Evolutionary conservation across 2,113 vertebrate species (phyloP).

Genomic region (Tylochromis polylepis): DNA sequence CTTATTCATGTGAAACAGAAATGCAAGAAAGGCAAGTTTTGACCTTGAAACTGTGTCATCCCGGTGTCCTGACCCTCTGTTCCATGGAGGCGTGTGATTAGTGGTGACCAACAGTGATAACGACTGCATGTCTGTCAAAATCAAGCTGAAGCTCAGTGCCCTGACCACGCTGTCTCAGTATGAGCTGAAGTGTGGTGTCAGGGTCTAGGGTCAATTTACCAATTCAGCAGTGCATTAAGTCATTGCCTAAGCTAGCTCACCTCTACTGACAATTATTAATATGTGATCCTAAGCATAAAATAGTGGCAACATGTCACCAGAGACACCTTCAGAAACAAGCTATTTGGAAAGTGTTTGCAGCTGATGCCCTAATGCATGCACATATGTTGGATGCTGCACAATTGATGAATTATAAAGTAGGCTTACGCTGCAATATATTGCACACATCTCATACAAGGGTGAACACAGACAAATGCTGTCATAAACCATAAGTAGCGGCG

Average conservation of each 20-base stretch:
- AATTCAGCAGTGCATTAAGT: conserved; percentile 65
- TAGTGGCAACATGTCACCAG: conserved; percentile 36
- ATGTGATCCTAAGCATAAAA: conserved; percentile 51
- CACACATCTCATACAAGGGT: neutral
- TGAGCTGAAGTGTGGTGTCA: conserved; percentile 61
- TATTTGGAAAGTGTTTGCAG: neutral
- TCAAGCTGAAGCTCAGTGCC: conserved; percentile 50
- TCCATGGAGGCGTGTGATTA: conserved; percentile 38
- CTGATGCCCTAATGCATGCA: conserved; percentile 22
- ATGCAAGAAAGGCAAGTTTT: conserved; percentile 16
- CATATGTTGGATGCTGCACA: conserved; percentile 1
- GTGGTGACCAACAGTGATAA: conserved; percentile 60
- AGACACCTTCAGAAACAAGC: conserved; percentile 14
- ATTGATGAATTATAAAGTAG: conserved; percentile 11
- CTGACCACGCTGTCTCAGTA: conserved; percentile 54
- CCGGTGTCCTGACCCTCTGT: conserved; percentile 41
- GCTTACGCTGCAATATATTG: conserved; percentile 4
- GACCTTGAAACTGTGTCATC: conserved; percentile 52
- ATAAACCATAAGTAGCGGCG: neutral
- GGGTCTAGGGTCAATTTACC: conserved; percentile 61
- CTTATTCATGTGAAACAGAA: conserved; percentile 24
- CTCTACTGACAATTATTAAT: conserved; percentile 69
- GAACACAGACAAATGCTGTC: neutral
- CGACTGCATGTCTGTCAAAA: conserved; percentile 64
- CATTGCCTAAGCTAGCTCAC: conserved; percentile 46